Evolutionary conservation across 2,113 vertebrate genomes (phyloP), one percentile per base, ranked within the genome.

Genomic region (Helogale parvula): DNA sequence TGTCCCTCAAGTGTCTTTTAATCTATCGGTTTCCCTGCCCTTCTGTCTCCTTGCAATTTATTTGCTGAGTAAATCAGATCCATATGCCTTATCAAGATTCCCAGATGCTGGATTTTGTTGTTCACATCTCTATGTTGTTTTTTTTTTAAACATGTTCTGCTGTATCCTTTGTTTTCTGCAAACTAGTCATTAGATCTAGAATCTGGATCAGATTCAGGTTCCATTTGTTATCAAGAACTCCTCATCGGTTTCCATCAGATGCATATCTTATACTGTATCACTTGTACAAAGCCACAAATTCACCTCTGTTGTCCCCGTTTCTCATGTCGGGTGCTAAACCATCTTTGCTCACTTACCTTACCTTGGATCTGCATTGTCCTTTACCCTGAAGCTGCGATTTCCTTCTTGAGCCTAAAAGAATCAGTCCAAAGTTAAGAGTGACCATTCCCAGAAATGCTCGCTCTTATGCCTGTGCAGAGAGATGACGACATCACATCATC

Each of bases 261-360:
- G 31, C 41, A 11, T 38, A 21, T 74, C 29, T 93, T 93, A 41
- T 21, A 17, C 13, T 85, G 2, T 0, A 16, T 81, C 47, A 47
- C 13, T 17, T 72, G 12, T 35, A 1, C 6, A 72, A 52, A 93
- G 29, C 5, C 38, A 76, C 13, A 84, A 33, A 50, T 17, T 4
- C 0, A 45, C 2, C 5, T 47, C 13, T 0, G 11, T 66, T 69
- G 3, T 9, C 21, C 9, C 4, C 7, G 1, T 50, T 52, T 74
- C 31, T 84, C 5, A 92, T 27, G 29, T 15, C 71, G 13, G 4
- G 2, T 47, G 33, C 2, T 17, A 7, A 74, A 8, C 7, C 25
- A 54, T 35, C 16, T 93, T 76, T 74, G 27, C 25, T 80, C 31
- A 54, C 25, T 90, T 68, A 25, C 1, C 3, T 65, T 35, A 23